Evolutionary conservation across 2,113 vertebrate species (phyloP).

Genomic region (Orycteropus afer): DNA sequence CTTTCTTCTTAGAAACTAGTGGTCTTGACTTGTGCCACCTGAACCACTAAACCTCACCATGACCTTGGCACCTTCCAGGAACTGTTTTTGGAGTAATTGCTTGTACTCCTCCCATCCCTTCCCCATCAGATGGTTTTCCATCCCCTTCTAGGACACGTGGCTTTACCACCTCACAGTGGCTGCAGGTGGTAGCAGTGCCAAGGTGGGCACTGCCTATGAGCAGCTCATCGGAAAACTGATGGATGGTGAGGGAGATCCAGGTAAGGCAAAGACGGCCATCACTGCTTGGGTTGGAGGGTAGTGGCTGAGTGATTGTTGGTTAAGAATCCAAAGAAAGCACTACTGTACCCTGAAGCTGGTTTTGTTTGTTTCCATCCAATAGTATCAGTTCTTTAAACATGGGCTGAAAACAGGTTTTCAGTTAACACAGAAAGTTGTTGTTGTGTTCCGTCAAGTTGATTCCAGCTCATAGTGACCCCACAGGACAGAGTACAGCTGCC

Average conservation of each 20-base stretch:
- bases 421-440: background rate
- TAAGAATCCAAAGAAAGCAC: background rate
- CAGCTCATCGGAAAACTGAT: slow-evolving; percentile 95
- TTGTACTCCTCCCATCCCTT: background rate
- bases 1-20: background rate
- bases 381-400: background rate
- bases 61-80: background rate
- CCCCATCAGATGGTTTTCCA: background rate
- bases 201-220: slow-evolving; percentile 96
- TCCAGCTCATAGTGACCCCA: background rate
- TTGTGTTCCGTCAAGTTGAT: background rate
- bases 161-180: slow-evolving; percentile 96
- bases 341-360: background rate
- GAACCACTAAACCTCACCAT: background rate
- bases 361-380: background rate
- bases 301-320: background rate
- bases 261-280: slow-evolving; percentile 83
- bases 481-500: background rate
- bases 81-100: background rate
- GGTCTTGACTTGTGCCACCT: background rate
- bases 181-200: slow-evolving; percentile 90
- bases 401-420: background rate
- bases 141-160: slow-evolving; percentile 91
- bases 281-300: background rate
- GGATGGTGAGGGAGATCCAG: slow-evolving; percentile 90